Evolutionary conservation across 2,113 vertebrate species (phyloP).

Genomic region (Crotalus helleri): DNA sequence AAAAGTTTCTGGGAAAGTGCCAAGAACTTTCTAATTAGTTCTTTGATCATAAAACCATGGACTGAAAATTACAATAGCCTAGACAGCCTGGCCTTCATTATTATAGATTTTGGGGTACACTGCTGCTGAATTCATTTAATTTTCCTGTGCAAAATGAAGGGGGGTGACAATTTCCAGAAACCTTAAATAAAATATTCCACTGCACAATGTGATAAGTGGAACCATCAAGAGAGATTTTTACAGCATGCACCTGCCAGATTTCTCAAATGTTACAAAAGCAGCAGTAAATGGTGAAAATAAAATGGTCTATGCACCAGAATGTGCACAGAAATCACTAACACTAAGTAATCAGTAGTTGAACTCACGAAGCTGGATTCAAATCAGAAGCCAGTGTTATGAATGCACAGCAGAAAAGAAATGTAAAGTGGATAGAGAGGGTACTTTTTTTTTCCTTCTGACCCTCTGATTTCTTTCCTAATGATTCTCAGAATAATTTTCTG

Average conservation of each 20-base stretch:
- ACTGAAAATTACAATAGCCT: slow-evolving; percentile 49
- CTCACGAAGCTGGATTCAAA: neutral
- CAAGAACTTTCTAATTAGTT: slow-evolving; percentile 41
- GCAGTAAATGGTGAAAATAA: slow-evolving; percentile 7
- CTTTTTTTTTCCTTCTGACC: neutral
- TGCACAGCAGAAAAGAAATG: neutral
- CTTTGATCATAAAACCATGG: slow-evolving; percentile 39
- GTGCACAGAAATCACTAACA: slow-evolving; percentile 46
- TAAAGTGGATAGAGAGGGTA: neutral
- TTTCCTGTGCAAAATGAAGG: slow-evolving; percentile 37
- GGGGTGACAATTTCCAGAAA: slow-evolving; percentile 50
- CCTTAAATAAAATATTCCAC: slow-evolving; percentile 56
- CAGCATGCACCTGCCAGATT: slow-evolving; percentile 37
- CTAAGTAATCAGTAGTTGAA: neutral
- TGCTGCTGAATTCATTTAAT: slow-evolving; percentile 58
- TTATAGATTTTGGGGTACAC: slow-evolving; percentile 43
- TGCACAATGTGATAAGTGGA: slow-evolving; percentile 33
- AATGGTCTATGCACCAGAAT: slow-evolving; percentile 33
- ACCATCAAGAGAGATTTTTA: slow-evolving; percentile 19
- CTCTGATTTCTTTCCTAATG: neutral
- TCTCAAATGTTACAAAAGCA: slow-evolving; percentile 48
- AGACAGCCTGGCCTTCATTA: slow-evolving; percentile 42
- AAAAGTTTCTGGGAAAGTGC: neutral
- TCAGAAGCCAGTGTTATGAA: slow-evolving; percentile 16
- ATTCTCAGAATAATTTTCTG: neutral